Evolutionary conservation across 2,113 vertebrate genomes (phyloP).

Genomic region (Zosterops japonicus): DNA sequence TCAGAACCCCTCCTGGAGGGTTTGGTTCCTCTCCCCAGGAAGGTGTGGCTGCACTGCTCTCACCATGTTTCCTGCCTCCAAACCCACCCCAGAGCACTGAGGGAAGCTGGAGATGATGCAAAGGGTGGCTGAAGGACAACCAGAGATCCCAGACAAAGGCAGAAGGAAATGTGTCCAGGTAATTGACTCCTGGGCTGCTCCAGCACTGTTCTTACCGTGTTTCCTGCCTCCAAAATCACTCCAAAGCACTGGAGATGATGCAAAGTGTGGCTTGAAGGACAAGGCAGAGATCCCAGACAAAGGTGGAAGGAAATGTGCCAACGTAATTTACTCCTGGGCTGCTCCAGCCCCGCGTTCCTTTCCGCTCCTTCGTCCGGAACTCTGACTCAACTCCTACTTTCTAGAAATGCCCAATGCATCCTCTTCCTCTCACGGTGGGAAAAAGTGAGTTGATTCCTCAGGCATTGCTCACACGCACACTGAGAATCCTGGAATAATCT

Average conservation of each 20-base stretch:
- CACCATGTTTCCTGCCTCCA: constrained; percentile 3
- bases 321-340: not conserved
- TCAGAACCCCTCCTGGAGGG: not conserved
- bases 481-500: not conserved
- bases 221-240: constrained; percentile 12
- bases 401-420: not conserved
- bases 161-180: constrained; percentile 14
- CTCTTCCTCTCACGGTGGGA: not conserved
- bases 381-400: not conserved
- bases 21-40: not conserved
- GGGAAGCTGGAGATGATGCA: not conserved
- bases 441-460: not conserved
- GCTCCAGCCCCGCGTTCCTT: not conserved
- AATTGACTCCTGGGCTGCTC: not conserved
- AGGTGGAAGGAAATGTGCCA: constrained; percentile 18
- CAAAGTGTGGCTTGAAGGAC: not conserved
- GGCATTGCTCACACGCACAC: not conserved
- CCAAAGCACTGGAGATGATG: not conserved
- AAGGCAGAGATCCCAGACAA: not conserved
- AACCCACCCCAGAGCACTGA: not conserved
- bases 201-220: not conserved
- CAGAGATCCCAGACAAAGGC: not conserved
- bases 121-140: not conserved
- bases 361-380: not conserved
- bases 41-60: not conserved